Conservation (phyloP, 1,140 invertebrate species). For the Lerema accius region DNA sequence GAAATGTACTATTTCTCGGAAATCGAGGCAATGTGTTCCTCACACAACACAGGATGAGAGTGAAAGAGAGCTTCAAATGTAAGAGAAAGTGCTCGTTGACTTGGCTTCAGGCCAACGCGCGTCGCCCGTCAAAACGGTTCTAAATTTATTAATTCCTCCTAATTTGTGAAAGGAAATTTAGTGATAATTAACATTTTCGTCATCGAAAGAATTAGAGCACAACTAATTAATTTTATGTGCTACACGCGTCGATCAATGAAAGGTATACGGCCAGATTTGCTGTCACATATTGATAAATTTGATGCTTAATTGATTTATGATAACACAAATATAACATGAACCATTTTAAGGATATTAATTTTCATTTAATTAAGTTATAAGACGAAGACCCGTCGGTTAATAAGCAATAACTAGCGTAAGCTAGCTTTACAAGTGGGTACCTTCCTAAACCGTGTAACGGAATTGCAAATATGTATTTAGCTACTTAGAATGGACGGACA, state of each 20-base stretch:
- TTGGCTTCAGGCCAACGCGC: slow-evolving; percentile 61
- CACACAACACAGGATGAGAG: slow-evolving; percentile 37
- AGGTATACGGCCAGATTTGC: neutral
- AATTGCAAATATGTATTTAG: slow-evolving; percentile 40
- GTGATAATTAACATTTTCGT: slow-evolving; percentile 75
- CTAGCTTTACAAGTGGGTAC: slow-evolving; percentile 17
- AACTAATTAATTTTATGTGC: slow-evolving; percentile 51
- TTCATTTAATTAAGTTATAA: too few relatives aligned
- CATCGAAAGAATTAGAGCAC: slow-evolving; percentile 58
- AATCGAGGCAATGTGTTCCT: slow-evolving; percentile 65
- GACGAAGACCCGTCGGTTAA: too few relatives aligned
- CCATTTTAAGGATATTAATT: neutral
- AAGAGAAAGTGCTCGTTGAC: slow-evolving; percentile 60
- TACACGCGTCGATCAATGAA: slow-evolving; percentile 1
- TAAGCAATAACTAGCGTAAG: too few relatives aligned
- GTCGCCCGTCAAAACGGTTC: slow-evolving; percentile 55
- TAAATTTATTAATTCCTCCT: slow-evolving; percentile 71
- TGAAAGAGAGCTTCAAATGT: slow-evolving; percentile 54
- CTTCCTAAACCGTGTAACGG: too few relatives aligned
- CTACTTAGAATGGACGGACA: slow-evolving; percentile 49
- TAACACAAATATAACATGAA: neutral
- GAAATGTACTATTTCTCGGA: slow-evolving; percentile 70
- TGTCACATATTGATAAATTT: slow-evolving; percentile 7
- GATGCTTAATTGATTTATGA: neutral
- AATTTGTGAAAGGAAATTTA: slow-evolving; percentile 73